phyloP scores from a whole-genome alignment of 23 tunicate species.

The Phallusia fumigata region DNA sequence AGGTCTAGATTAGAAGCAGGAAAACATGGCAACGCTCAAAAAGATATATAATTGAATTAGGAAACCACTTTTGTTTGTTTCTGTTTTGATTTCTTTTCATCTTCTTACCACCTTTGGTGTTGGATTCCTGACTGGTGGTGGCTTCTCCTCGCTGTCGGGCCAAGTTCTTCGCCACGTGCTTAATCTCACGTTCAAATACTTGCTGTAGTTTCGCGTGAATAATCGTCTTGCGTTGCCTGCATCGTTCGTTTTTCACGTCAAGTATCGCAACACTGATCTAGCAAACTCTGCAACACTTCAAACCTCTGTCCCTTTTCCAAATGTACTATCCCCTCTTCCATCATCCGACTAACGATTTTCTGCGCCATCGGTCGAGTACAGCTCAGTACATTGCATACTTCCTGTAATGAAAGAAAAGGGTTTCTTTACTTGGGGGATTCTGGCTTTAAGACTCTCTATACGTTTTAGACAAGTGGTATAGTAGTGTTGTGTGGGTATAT shows the following conservation, averaged over 20 bases:
- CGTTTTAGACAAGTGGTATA: no score
- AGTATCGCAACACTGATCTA: background rate
- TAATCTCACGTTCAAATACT: slow-evolving; percentile 27
- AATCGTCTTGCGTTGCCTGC: slow-evolving; percentile 24
- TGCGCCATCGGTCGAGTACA: background rate
- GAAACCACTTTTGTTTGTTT: no score
- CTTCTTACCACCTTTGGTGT: background rate
- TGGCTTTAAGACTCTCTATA: no score
- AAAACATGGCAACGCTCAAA: no score
- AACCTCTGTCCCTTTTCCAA: background rate
- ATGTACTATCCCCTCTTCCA: background rate
- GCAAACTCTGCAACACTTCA: no score
- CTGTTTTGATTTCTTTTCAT: no score
- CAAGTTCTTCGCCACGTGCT: slow-evolving; percentile 36
- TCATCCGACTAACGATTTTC: background rate
- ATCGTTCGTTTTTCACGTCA: background rate
- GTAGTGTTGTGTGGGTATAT: no score
- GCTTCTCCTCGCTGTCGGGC: slow-evolving; percentile 26
- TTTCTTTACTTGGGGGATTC: no score
- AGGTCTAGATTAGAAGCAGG: no score
- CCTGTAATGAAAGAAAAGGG: background rate
- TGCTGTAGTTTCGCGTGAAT: background rate
- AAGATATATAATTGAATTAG: no score
- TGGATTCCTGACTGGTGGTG: background rate
- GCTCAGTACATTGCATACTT: background rate